Evolutionary conservation across 1,140 invertebrate species (phyloP).

Genomic region (Nebria ingens): DNA sequence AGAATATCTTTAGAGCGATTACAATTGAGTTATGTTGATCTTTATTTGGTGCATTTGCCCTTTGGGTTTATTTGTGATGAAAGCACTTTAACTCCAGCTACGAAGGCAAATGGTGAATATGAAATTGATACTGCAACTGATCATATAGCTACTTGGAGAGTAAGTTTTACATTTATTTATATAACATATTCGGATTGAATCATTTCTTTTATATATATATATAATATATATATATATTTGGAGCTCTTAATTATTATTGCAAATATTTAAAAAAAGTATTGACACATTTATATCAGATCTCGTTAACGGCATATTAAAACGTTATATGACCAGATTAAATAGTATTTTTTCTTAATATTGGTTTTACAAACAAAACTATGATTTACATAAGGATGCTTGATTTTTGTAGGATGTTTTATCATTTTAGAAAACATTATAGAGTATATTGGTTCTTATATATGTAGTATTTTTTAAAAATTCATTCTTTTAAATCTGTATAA

Average conservation of each 20-base stretch:
- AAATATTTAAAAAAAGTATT: too few species aligned
- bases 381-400: too few species aligned
- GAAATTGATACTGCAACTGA: constrained; percentile 32
- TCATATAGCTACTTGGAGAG: constrained; percentile 38
- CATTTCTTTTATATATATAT: too few species aligned
- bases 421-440: too few species aligned
- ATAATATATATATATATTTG: constrained; percentile 40
- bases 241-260: too few species aligned
- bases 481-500: not conserved
- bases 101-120: constrained; percentile 33
- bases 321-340: too few species aligned
- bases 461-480: not conserved
- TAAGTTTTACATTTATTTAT: constrained; percentile 17
- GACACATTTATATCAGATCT: too few species aligned
- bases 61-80: constrained; percentile 40
- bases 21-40: constrained; percentile 53
- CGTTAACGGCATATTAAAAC: too few species aligned
- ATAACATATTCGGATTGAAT: constrained; percentile 36
- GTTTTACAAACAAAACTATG: too few species aligned
- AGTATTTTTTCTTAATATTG: too few species aligned
- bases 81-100: constrained; percentile 27
- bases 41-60: constrained; percentile 61
- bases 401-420: too few species aligned
- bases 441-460: too few species aligned
- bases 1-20: constrained; percentile 47